These are phyloP conservation scores for Rhabdophis nuchalis DNA, from an alignment of 2,797 vertebrate species.

Conservation along the genomic window DNA sequence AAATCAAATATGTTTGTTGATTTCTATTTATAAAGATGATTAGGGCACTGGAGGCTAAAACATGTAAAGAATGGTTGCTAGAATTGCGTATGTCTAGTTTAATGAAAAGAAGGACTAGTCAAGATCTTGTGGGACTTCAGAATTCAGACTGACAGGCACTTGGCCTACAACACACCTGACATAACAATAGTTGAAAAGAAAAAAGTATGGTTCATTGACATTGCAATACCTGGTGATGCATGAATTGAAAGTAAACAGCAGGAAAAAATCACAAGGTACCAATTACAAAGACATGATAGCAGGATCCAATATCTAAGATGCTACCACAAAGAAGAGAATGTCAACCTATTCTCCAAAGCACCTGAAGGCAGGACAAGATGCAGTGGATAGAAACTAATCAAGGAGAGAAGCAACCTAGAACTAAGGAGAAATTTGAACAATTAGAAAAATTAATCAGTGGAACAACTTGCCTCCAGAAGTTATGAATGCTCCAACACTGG, in stretches of 20 bases:
- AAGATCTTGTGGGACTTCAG: too few species aligned
- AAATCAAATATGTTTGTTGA: too few species aligned
- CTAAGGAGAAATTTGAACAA: background rate
- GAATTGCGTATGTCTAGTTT: background rate
- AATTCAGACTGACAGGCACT: too few species aligned
- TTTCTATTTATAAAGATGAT: constrained; percentile 1
- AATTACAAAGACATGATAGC: background rate
- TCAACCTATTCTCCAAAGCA: background rate
- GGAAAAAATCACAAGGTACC: too few species aligned
- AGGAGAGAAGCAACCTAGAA: background rate
- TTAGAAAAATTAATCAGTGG: background rate
- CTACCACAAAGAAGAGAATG: background rate
- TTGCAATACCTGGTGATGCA: too few species aligned
- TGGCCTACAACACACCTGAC: too few species aligned
- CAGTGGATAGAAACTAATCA: background rate
- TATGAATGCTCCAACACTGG: background rate
- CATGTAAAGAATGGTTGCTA: background rate
- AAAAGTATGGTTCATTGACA: too few species aligned
- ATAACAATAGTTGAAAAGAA: too few species aligned
- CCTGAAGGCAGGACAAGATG: background rate
- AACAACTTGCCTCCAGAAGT: background rate
- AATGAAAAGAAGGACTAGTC: background rate
- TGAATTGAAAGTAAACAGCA: too few species aligned
- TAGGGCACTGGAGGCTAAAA: constrained; percentile 27
- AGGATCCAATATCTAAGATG: background rate